Percentiles rank a stretch among this genome's conserved stretches.
phyloP scores from a whole-genome alignment of 2,888 invertebrate genomes.

The Ligdia adustata region DNA sequence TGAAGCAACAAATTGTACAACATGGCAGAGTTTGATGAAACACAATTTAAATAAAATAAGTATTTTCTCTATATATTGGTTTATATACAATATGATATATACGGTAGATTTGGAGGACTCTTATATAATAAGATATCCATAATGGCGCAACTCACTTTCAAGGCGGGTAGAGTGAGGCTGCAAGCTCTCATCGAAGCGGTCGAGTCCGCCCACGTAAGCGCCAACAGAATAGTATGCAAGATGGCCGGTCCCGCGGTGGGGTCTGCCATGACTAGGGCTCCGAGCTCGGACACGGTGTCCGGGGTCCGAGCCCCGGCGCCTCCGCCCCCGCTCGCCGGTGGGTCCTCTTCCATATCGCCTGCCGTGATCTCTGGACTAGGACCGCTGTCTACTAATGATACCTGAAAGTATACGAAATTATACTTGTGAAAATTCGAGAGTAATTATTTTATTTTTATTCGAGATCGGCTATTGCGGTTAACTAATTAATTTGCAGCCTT shows the following conservation, averaged over 20 bases:
- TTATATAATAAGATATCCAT: too few relatives aligned
- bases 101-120: too few relatives aligned
- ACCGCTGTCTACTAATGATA: constrained; percentile 90
- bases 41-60: too few relatives aligned
- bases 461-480: too few relatives aligned
- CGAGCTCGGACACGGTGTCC: constrained; percentile 93
- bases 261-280: constrained; percentile 88
- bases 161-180: constrained; percentile 87
- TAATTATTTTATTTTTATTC: too few relatives aligned
- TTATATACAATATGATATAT: too few relatives aligned
- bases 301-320: constrained; percentile 73
- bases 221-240: constrained; percentile 70
- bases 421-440: too few relatives aligned
- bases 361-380: constrained; percentile 72
- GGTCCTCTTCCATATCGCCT: constrained; percentile 87
- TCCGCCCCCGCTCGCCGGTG: constrained; percentile 66
- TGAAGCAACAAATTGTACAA: too few relatives aligned
- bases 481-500: too few relatives aligned
- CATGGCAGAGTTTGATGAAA: too few relatives aligned
- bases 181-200: constrained; percentile 92
- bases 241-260: constrained; percentile 58
- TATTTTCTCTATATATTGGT: too few relatives aligned
- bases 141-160: constrained; percentile 53
- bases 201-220: constrained; percentile 92
- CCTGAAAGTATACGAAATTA: too few relatives aligned